Evolutionary conservation across 2,888 invertebrate genomes (phyloP).

Genomic region (Zootermopsis nevadensis): DNA sequence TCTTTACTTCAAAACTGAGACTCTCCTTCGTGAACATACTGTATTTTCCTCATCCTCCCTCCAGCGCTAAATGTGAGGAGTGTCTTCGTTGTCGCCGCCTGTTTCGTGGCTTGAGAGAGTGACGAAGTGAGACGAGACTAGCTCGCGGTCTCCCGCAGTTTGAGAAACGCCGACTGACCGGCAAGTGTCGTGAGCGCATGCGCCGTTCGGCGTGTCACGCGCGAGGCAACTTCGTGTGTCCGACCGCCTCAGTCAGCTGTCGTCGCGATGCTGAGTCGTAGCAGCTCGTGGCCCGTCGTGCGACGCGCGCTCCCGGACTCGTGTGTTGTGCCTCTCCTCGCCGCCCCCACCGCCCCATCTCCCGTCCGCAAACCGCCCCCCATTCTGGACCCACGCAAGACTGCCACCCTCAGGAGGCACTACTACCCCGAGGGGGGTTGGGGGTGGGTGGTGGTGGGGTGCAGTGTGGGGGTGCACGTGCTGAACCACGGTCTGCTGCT

Average conservation of each 20-base stretch:
- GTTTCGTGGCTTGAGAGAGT: too few relatives aligned
- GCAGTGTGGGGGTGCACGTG: conserved; percentile 30
- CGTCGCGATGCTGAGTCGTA: conserved; percentile 18
- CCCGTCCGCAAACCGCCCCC: not conserved
- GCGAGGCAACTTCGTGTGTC: not conserved
- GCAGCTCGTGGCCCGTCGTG: conserved; percentile 34
- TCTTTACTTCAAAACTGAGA: too few relatives aligned
- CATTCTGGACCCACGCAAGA: conserved; percentile 25
- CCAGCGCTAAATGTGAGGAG: too few relatives aligned
- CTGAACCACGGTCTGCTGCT: conserved; percentile 37
- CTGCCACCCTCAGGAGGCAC: conserved; percentile 37
- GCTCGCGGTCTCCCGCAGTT: too few relatives aligned
- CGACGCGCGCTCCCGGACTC: conserved; percentile 1
- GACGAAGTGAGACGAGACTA: too few relatives aligned
- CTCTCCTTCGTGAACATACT: too few relatives aligned
- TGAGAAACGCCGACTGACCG: too few relatives aligned
- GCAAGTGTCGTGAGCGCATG: not conserved
- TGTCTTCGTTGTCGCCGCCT: too few relatives aligned
- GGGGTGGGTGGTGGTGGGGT: conserved; percentile 28
- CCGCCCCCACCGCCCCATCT: not conserved
- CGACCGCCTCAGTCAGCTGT: not conserved
- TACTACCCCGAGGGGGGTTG: conserved; percentile 37
- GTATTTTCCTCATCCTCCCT: too few relatives aligned
- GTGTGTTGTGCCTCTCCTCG: conserved; percentile 8
- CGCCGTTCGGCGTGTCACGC: not conserved